Evolutionary conservation across 2,888 invertebrate species (phyloP).

Genomic region (Schizotus pectinicornis): DNA sequence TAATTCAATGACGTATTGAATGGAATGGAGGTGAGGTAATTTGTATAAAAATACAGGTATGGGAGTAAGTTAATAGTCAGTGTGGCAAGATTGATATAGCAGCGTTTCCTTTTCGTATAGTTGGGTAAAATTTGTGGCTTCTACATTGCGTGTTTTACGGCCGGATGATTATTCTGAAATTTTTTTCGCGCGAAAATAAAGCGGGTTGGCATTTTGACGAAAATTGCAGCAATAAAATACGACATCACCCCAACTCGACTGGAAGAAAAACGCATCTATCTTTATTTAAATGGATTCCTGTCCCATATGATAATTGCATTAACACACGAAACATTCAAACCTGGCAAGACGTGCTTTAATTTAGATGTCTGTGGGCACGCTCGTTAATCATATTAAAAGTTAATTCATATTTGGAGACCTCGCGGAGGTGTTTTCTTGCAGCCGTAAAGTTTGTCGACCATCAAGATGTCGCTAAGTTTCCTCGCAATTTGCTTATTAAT

Average conservation of each 20-base stretch:
- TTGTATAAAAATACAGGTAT: no score
- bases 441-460: conserved; percentile 14
- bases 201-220: conserved; percentile 8
- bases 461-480: conserved; percentile 31
- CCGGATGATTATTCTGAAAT: not conserved
- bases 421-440: conserved; percentile 15
- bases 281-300: conserved; percentile 15
- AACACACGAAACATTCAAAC: conserved; percentile 15
- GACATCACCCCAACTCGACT: conserved; percentile 1
- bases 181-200: not conserved
- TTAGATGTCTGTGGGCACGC: conserved; percentile 11
- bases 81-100: no score
- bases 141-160: conserved; percentile 1
- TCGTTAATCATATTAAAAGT: conserved; percentile 27
- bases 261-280: conserved; percentile 12
- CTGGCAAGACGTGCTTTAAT: conserved; percentile 22
- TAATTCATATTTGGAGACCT: conserved; percentile 20
- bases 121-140: not conserved
- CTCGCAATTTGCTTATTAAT: conserved; percentile 41
- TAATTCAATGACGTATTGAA: no score
- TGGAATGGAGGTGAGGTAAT: no score
- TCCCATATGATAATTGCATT: conserved; percentile 25
- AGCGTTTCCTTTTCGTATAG: no score
- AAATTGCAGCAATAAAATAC: conserved; percentile 19
- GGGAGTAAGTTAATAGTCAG: no score